Evolutionary conservation across 2,888 invertebrate species (phyloP).

Genomic region (Agrilus mali): DNA sequence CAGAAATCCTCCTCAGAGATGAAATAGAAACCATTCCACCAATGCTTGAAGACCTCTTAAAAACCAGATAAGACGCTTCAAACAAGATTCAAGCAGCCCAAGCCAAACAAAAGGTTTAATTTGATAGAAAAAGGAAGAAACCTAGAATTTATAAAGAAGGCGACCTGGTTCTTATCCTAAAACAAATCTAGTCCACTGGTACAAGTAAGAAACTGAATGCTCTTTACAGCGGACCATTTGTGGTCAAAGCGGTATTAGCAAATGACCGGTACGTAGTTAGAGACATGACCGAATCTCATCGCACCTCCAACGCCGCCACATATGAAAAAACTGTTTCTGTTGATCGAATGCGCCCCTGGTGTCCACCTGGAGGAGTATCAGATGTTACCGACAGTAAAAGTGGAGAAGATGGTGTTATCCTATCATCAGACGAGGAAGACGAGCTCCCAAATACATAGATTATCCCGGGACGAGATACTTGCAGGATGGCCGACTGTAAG

Average conservation of each 20-base stretch:
- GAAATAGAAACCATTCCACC: slow-evolving; percentile 10
- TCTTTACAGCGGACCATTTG: slow-evolving; percentile 10
- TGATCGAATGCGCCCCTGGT: slow-evolving; percentile 7
- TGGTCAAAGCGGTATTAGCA: slow-evolving; percentile 10
- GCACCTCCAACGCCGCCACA: slow-evolving; percentile 5
- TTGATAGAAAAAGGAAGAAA: slow-evolving; percentile 8
- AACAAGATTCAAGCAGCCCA: slow-evolving; percentile 2
- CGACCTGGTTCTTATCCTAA: slow-evolving; percentile 12
- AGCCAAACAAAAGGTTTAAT: slow-evolving; percentile 7
- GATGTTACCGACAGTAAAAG: slow-evolving; percentile 9
- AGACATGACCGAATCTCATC: slow-evolving; percentile 8
- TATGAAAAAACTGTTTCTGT: slow-evolving; percentile 13
- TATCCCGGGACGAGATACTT: too few species aligned
- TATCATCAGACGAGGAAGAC: slow-evolving; percentile 4
- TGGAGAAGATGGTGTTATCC: slow-evolving; percentile 9
- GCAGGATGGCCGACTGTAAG: slow-evolving; percentile 6
- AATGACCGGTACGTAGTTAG: slow-evolving; percentile 12
- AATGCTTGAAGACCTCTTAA: slow-evolving; percentile 7
- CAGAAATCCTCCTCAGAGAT: slow-evolving; percentile 8
- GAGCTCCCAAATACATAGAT: not conserved
- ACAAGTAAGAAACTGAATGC: slow-evolving; percentile 10
- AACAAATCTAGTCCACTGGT: slow-evolving; percentile 6
- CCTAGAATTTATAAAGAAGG: slow-evolving; percentile 8
- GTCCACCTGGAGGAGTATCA: slow-evolving; percentile 9
- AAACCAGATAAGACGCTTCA: slow-evolving; percentile 3